A percentile compares a stretch with the other conserved stretches of the same genome.
These are phyloP conservation scores for Cheirogaleus major DNA, from an alignment of 2,797 vertebrate genomes.

Conservation along the genomic window DNA sequence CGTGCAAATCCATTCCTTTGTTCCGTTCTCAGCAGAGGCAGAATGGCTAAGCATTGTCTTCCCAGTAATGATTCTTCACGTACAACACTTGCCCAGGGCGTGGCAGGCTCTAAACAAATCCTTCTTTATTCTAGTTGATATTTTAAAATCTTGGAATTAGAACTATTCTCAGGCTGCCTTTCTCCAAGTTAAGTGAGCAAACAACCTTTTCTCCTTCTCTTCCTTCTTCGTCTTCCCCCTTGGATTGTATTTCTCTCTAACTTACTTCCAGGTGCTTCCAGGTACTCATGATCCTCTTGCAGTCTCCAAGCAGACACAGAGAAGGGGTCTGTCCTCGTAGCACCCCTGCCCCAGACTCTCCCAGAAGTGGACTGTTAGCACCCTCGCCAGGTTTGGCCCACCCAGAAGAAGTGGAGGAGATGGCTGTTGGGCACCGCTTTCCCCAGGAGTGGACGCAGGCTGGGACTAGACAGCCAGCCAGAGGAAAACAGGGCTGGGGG, in stretches of 20 bases:
- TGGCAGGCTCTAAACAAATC: not conserved
- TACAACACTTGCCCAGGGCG: not conserved
- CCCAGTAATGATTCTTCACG: not conserved
- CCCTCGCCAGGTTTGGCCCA: not conserved
- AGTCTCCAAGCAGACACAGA: not conserved
- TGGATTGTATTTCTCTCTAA: not conserved
- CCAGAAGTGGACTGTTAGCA: not conserved
- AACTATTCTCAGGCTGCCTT: not conserved
- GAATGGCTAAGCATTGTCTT: not conserved
- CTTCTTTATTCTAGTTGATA: not conserved
- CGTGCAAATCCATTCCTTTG: not conserved
- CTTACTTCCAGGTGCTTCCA: not conserved
- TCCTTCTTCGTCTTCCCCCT: not conserved
- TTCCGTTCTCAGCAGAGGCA: not conserved
- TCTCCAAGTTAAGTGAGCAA: not conserved
- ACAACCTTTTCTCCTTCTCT: not conserved
- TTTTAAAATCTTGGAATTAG: conserved; percentile 25
- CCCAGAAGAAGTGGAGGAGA: not conserved
- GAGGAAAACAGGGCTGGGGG: not conserved
- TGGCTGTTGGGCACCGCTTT: not conserved
- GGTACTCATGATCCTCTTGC: accelerated
- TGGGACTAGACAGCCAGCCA: not conserved
- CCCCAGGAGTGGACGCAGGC: not conserved
- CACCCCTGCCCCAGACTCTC: not conserved
- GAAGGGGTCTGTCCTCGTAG: not conserved